These are phyloP conservation scores for Stichodactyla helianthus DNA, from an alignment of 64 coral and sea anemone species.

Conservation along the genomic window DNA sequence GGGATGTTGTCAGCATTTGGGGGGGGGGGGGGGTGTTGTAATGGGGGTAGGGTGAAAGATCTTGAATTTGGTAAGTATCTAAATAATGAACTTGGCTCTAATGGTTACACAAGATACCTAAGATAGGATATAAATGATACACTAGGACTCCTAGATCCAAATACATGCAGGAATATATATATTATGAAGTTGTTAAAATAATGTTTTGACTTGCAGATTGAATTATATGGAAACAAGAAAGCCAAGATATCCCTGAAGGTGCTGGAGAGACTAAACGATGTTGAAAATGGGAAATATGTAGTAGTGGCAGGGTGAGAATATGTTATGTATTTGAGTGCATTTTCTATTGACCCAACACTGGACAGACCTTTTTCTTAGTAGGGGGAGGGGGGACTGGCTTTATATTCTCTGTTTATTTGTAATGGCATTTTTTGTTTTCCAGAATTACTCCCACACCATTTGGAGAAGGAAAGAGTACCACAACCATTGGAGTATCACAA, in stretches of 20 bases:
- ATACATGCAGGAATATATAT: too few species aligned
- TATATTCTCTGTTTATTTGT: background rate
- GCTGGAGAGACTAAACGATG: slow-evolving; percentile 63
- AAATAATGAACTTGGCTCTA: too few species aligned
- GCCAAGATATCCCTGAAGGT: slow-evolving; percentile 59
- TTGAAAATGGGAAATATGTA: slow-evolving; percentile 65
- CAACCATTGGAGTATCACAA: slow-evolving; percentile 85
- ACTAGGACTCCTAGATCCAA: too few species aligned
- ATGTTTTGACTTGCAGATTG: slow-evolving; percentile 32
- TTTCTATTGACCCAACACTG: too few species aligned
- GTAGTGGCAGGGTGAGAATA: slow-evolving; percentile 65
- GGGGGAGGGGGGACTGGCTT: too few species aligned
- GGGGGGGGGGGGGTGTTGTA: too few species aligned
- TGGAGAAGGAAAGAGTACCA: slow-evolving; percentile 99
- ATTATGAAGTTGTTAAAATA: background rate
- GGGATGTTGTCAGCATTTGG: too few species aligned
- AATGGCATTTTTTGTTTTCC: background rate
- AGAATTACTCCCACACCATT: slow-evolving; percentile 94
- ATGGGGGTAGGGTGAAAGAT: too few species aligned
- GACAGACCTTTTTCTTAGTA: too few species aligned
- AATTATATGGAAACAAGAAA: slow-evolving; percentile 73
- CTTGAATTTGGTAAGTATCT: too few species aligned
- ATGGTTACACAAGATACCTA: too few species aligned
- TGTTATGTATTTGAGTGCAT: background rate
- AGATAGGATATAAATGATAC: too few species aligned